Percentiles rank a stretch among this genome's conserved stretches.
Evolutionary conservation across 2,888 invertebrate species (phyloP).

Genomic region (Andrena chrysosceles): DNA sequence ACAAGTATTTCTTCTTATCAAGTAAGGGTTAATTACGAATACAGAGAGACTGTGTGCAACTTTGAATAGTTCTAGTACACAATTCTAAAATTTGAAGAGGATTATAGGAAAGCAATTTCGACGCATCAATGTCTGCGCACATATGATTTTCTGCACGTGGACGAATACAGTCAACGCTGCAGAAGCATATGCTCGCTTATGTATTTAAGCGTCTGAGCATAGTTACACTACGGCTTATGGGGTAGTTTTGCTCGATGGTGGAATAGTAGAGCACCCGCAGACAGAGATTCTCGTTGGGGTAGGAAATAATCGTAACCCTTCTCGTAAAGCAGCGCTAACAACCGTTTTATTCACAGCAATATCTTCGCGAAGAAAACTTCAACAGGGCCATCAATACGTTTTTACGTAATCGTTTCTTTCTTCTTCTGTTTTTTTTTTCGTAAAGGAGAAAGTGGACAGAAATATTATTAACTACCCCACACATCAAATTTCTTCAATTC

Average conservation of each 20-base stretch:
- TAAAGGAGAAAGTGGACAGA: too few species aligned
- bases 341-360: too few species aligned
- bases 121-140: not conserved
- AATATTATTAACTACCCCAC: too few species aligned
- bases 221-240: conserved; percentile 62
- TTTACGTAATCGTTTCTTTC: too few species aligned
- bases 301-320: not conserved
- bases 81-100: conserved; percentile 18
- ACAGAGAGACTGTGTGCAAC: not conserved
- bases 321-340: too few species aligned
- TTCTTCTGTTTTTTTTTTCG: too few species aligned
- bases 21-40: not conserved
- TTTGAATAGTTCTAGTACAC: too few species aligned
- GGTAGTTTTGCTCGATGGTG: conserved; percentile 45
- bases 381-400: too few species aligned
- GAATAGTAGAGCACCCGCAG: conserved; percentile 30
- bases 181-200: conserved; percentile 8
- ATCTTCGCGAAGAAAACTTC: too few species aligned
- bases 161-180: not conserved
- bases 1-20: too few species aligned
- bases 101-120: conserved; percentile 20
- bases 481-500: too few species aligned
- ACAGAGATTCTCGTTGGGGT: conserved; percentile 10
- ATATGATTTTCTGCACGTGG: not conserved
- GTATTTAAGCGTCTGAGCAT: conserved; percentile 51